These are phyloP conservation scores for Drosophila atripex DNA, from an alignment of 2,888 invertebrate species.

Conservation along the genomic window DNA sequence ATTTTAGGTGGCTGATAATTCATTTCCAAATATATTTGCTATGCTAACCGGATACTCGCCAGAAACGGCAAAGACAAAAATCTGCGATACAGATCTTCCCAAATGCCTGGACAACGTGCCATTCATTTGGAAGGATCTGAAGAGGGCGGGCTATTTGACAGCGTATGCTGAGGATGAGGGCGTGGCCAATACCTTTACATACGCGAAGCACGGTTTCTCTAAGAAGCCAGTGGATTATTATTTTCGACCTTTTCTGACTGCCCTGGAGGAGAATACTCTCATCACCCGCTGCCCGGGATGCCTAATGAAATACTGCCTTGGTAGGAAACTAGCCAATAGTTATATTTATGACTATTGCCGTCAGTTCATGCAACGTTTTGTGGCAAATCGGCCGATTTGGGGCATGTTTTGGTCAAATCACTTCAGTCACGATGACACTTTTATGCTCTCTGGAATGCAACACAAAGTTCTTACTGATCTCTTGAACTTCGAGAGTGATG, in stretches of 20 bases:
- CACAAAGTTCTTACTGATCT: conserved; percentile 86
- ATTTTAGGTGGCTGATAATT: conserved; percentile 90
- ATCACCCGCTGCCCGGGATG: conserved; percentile 59
- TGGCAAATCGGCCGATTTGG: conserved; percentile 86
- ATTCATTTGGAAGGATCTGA: conserved; percentile 90
- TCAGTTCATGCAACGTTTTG: conserved; percentile 87
- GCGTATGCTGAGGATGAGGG: conserved; percentile 91
- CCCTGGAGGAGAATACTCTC: conserved; percentile 86
- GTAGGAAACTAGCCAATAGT: conserved; percentile 86
- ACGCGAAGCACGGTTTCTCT: conserved; percentile 87
- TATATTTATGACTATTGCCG: conserved; percentile 87
- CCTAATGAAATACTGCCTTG: conserved; percentile 85
- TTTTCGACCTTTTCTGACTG: conserved; percentile 88
- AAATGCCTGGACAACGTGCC: conserved; percentile 88
- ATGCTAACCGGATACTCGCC: conserved; percentile 88
- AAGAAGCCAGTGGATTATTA: conserved; percentile 91
- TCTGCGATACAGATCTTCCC: conserved; percentile 84
- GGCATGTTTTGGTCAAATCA: conserved; percentile 91
- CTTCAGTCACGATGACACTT: conserved; percentile 88
- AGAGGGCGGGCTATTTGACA: conserved; percentile 88
- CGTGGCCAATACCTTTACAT: conserved; percentile 85
- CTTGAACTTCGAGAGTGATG: conserved; percentile 85
- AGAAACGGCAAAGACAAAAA: conserved; percentile 82
- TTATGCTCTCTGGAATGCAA: conserved; percentile 87
- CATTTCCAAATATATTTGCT: conserved; percentile 93